These are phyloP conservation scores for Manis crassicaudata DNA, from an alignment of 2,797 vertebrate species.

Conservation along the genomic window DNA sequence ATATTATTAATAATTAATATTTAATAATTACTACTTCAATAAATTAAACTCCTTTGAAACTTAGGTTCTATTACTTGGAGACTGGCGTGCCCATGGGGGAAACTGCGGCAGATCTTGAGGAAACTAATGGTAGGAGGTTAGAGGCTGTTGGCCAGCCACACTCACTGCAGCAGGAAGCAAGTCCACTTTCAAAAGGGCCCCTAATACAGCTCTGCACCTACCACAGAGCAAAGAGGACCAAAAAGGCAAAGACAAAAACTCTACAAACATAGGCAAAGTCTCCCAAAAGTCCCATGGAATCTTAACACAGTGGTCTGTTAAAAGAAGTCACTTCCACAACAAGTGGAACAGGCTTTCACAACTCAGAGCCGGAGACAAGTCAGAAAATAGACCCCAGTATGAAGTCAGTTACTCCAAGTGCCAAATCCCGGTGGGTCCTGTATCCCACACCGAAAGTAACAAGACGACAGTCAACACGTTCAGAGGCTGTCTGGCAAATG, in stretches of 20 bases:
- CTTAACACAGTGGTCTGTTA: background rate
- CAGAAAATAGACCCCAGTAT: background rate
- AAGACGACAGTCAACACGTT: fast-evolving
- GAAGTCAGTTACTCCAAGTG: background rate
- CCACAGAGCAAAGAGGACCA: background rate
- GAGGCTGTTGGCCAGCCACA: background rate
- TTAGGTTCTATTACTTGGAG: background rate
- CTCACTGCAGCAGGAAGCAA: background rate
- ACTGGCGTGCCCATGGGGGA: background rate
- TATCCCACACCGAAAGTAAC: background rate
- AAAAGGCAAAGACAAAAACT: background rate
- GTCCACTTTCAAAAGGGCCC: background rate
- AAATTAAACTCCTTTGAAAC: background rate
- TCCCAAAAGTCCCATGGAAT: background rate
- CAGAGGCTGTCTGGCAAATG: background rate
- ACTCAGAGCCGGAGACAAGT: background rate
- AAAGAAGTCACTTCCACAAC: background rate
- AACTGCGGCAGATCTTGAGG: background rate
- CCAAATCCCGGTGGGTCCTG: fast-evolving
- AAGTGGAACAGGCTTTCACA: background rate
- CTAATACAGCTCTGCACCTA: background rate
- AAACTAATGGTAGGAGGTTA: background rate
- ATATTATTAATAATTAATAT: background rate
- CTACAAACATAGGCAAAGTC: background rate
- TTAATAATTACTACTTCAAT: background rate